Base-by-base conservation (phyloP, 2,888 invertebrate genomes). In the Coleophora deauratella region DNA sequence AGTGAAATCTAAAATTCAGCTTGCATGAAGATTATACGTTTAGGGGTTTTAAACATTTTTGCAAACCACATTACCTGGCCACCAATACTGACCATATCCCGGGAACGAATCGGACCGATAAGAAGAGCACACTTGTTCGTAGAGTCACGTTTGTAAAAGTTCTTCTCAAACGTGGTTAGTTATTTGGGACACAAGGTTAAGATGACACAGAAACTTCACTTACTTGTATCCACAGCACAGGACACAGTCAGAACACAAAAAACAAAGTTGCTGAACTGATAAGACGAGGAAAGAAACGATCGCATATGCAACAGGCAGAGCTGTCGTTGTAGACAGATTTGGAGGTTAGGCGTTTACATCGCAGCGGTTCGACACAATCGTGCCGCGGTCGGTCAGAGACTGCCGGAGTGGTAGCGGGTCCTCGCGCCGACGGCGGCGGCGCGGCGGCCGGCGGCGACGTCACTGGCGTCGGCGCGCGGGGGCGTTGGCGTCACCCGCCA, bases 341-440 rank as follows among this genome's bases (percentile, higher is more conserved):
- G 58, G 60, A 71, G 67, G 60, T 78, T 78, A 72, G 59, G 67
- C 72, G 85, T 82, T 85, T 80, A 85, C 85, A 85, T 85, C 72
- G 79, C 85, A 85, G 59, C 85, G 82, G 80, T 57, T 72, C 73
- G 74, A 80, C 78, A 79, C 81, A 72, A 73, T 74, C 68, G 82
- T 77, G 81, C 77, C 81, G 81, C 79, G 77, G 72, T 72, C 65
- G 81, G 72, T 76, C 77, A 73, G 62, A 78, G 81, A 84, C 84
- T 84, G 74, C 58, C 66, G 67, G 52, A 55, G 40, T 46, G 44
- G 45, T 38, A 40, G 40, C 38, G 41, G 38, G 33, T 37, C 37
- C 41, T 47, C 50, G 39, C 47, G 47, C 42, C 46, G 46, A 35
- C 43, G 47, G 49, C 46, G 56, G 50, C 44, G 47, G 51, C 46